A percentile compares a stretch with the other conserved stretches of the same genome.
These are phyloP conservation scores for Adoxophyes honmai DNA, from an alignment of 1,140 invertebrate genomes.

Conservation along the genomic window DNA sequence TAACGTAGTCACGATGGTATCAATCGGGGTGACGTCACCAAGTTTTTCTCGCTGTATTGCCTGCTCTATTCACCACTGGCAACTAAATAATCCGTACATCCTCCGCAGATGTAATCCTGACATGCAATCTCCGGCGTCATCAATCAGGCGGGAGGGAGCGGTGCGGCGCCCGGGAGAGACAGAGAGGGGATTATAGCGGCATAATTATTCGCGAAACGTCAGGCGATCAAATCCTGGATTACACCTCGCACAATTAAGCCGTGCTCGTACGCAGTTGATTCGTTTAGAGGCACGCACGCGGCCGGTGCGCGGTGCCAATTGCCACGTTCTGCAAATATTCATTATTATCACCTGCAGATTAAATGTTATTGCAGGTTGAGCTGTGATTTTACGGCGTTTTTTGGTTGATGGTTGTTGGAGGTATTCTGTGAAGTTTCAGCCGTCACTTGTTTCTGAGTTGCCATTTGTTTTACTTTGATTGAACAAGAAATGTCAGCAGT, in stretches of 20 bases:
- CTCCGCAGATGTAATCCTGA: conserved; percentile 68
- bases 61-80: conserved; percentile 45
- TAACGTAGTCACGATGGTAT: too few species aligned
- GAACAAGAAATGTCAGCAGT: too few species aligned
- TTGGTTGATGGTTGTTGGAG: not conserved
- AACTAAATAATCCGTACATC: conserved; percentile 69
- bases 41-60: conserved; percentile 44
- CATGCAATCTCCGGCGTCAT: conserved; percentile 69
- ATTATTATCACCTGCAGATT: too few species aligned
- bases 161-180: conserved; percentile 5
- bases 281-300: not conserved
- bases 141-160: conserved; percentile 50
- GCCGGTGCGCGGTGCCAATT: not conserved
- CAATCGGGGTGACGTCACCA: not conserved
- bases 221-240: conserved; percentile 18
- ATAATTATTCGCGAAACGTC: conserved; percentile 35
- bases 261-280: not conserved
- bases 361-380: not conserved
- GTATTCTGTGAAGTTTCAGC: too few species aligned
- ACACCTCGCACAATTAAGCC: conserved; percentile 17
- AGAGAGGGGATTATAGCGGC: conserved; percentile 29
- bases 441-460: too few species aligned
- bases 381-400: conserved; percentile 2
- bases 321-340: conserved; percentile 1
- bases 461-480: too few species aligned